A percentile compares a stretch with the other conserved stretches of the same genome.
phyloP scores from a whole-genome alignment of 2,113 vertebrate genomes.

The Noctilio leporinus region DNA sequence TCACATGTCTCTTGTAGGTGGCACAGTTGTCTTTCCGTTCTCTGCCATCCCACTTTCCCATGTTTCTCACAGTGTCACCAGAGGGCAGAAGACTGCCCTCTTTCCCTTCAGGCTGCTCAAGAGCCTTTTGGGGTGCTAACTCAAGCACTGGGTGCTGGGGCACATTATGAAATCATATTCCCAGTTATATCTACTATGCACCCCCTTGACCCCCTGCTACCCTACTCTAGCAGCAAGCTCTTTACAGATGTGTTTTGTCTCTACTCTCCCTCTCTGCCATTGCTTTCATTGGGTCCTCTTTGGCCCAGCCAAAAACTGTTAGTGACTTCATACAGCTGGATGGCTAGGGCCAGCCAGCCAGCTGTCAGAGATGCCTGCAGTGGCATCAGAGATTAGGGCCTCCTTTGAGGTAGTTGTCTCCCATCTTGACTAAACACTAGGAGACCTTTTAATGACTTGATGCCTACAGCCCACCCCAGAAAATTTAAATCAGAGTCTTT shows the following conservation, averaged over 20 bases:
- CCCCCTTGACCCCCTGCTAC: not conserved
- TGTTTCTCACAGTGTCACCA: not conserved
- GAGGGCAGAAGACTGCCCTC: not conserved
- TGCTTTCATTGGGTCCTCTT: not conserved
- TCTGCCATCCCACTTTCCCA: not conserved
- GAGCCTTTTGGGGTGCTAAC: not conserved
- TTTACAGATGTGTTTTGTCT: slow-evolving; percentile 32
- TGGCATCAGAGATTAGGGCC: not conserved
- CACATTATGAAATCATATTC: not conserved
- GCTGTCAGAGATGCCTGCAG: not conserved
- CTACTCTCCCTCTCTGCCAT: not conserved
- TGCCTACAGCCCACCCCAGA: not conserved
- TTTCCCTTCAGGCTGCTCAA: not conserved
- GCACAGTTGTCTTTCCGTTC: not conserved
- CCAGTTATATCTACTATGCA: not conserved
- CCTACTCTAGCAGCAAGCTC: not conserved
- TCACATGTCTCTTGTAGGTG: not conserved
- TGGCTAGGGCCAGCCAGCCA: not conserved
- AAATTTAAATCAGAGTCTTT: not conserved
- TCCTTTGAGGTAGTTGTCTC: not conserved
- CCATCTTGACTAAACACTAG: not conserved
- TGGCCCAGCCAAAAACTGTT: not conserved
- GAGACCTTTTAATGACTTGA: not conserved
- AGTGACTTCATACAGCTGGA: slow-evolving; percentile 30
- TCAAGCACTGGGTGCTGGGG: not conserved